Evolutionary conservation across 2,113 vertebrate genomes (phyloP).

Genomic region (Excalfactoria chinensis): DNA sequence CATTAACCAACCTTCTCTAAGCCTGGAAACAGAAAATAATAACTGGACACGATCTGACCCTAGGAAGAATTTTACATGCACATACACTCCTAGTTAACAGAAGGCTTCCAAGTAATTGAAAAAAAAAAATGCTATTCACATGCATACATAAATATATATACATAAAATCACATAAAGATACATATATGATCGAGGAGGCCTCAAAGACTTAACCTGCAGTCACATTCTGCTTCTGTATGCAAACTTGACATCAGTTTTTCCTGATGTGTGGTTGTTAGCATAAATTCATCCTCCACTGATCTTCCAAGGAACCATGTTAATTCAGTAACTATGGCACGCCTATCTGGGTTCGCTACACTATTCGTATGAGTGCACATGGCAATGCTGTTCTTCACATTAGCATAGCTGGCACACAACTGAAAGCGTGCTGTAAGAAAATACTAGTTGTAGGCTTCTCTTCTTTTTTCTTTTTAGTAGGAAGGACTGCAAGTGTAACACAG

Average conservation of each 20-base stretch:
- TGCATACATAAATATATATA: too few species aligned
- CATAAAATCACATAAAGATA: background rate
- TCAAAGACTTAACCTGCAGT: background rate
- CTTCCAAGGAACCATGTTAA: background rate
- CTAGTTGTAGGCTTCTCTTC: background rate
- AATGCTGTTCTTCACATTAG: background rate
- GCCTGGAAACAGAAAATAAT: background rate
- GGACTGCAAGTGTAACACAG: background rate
- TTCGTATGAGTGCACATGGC: accelerated
- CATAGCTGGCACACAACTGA: background rate
- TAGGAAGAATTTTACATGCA: background rate
- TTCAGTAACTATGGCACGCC: background rate
- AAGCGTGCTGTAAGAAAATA: background rate
- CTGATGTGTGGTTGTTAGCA: background rate
- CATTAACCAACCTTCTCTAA: background rate
- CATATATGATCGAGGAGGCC: background rate
- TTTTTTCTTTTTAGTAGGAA: background rate
- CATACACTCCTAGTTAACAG: background rate
- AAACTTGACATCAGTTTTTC: background rate
- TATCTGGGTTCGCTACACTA: background rate
- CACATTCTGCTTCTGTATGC: background rate
- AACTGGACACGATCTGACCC: background rate
- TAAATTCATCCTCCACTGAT: background rate
- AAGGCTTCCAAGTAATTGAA: background rate
- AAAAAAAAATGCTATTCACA: background rate